Base-by-base conservation (phyloP, 2,888 invertebrate species). In the Lysandra bellargus region DNA sequence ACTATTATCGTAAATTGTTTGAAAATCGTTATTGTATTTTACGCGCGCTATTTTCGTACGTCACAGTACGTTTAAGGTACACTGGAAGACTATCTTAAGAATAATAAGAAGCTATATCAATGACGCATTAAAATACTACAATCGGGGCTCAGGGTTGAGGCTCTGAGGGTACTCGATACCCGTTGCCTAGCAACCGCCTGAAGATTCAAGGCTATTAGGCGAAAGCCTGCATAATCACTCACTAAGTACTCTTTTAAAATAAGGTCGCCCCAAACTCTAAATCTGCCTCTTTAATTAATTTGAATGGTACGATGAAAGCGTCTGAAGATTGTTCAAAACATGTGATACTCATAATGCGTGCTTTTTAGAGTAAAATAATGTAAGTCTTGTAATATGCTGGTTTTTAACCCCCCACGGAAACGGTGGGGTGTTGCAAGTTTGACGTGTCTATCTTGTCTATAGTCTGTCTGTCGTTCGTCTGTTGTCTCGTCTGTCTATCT, bases 151-250 rank as follows among this genome's bases (percentile, higher is more conserved):
- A 74, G 72, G 69, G 69, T 69, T 69, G 33, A 61, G 61, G 23
- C 73, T 17, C 78, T 77, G 76, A 82, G 81, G 75, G 82, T 81
- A 79, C 80, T 82, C 79, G 80, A 80, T 80, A 78, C 64, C 75
- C 73, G 76, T 76, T 57, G 76, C 57, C 14, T 57, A 57, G 79
- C 79, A 40, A 60, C 74, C 78, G 73, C 30, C 81, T 81, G 75
- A 79, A 82, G 80, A 80, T 83, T 81, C 78, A 78, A 80, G 82
- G 82, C 82, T 82, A 81, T 82, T 81, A 81, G 79, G 75, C 79
- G 80, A 79, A 81, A 79, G 82, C 82, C 80, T 83, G 83, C 83
- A 81, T 82, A 82, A 82, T 82, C 82, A 83, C 78, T 82, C 78
- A 80, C 82, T 81, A 78, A 82, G 82, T 80, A 81, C 81, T 81